Conservation (phyloP, 2,797 vertebrate genomes). For the Salmo trutta region DNA sequence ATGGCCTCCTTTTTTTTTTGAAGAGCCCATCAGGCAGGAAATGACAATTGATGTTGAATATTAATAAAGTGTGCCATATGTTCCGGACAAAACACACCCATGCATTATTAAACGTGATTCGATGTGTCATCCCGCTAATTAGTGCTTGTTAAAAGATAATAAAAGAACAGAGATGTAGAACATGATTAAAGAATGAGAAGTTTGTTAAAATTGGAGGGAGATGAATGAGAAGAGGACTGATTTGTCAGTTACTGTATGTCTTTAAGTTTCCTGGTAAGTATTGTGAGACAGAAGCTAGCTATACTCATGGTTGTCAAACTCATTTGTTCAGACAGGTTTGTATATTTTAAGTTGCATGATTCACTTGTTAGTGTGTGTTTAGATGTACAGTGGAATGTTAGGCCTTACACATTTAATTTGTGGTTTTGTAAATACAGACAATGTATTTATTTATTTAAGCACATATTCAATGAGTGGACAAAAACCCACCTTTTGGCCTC, state of each 20-base stretch:
- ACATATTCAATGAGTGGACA: too few relatives aligned
- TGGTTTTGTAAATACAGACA: too few relatives aligned
- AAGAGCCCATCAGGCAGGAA: conserved; percentile 50
- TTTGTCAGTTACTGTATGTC: conserved; percentile 54
- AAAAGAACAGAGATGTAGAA: conserved; percentile 64
- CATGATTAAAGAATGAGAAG: conserved; percentile 66
- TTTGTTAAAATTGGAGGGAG: conserved; percentile 58
- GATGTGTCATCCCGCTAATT: conserved; percentile 70
- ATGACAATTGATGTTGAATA: conserved; percentile 70
- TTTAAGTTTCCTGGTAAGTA: conserved; percentile 46
- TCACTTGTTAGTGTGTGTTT: conserved; percentile 26
- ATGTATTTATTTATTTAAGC: too few relatives aligned
- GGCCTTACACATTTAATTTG: background rate
- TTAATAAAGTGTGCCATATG: conserved; percentile 75
- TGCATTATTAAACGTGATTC: conserved; percentile 74
- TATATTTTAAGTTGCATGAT: conserved; percentile 58
- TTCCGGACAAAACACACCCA: conserved; percentile 62
- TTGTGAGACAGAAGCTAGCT: conserved; percentile 27
- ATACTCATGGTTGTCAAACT: conserved; percentile 51
- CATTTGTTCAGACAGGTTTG: conserved; percentile 55
- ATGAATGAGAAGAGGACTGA: conserved; percentile 56
- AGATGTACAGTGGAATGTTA: conserved; percentile 4
- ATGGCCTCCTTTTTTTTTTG: conserved; percentile 48
- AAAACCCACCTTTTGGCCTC: too few relatives aligned
- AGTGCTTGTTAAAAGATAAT: conserved; percentile 73